Conservation (phyloP, 2,888 invertebrate species). For the Schrankia costaestrigalis region DNA sequence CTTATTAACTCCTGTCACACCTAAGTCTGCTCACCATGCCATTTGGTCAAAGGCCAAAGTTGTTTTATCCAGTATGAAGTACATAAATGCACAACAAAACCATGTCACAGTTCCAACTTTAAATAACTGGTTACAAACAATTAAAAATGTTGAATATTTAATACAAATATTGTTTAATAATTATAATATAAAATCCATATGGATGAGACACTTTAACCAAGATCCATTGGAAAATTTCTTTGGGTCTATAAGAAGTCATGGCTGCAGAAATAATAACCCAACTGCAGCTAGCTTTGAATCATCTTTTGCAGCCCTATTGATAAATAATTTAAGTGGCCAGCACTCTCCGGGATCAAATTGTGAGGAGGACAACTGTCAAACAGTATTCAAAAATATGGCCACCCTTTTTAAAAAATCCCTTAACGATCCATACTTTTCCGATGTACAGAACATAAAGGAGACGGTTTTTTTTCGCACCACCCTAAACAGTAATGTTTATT, state of each 20-base stretch:
- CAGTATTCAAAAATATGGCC: no score
- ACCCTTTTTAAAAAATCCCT: no score
- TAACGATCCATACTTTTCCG: no score
- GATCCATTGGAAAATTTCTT: slow-evolving; percentile 3
- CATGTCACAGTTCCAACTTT: not conserved
- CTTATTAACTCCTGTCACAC: not conserved
- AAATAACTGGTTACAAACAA: slow-evolving; percentile 3
- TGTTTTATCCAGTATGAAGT: not conserved
- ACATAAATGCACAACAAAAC: not conserved
- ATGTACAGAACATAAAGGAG: no score
- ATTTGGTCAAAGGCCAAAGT: not conserved
- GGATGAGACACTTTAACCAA: slow-evolving; percentile 3
- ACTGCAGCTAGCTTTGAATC: not conserved
- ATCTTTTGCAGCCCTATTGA: not conserved
- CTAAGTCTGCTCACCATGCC: not conserved
- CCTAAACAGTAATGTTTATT: no score
- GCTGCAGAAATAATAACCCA: not conserved
- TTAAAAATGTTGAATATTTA: slow-evolving; percentile 3
- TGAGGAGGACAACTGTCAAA: not conserved
- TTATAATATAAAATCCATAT: not conserved
- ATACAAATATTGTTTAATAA: not conserved
- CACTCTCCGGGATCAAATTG: slow-evolving; percentile 1
- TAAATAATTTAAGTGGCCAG: slow-evolving; percentile 1
- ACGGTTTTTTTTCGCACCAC: no score
- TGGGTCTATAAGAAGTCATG: not conserved